phyloP scores from a whole-genome alignment of 2,888 invertebrate species.

The Tineola bisselliella region DNA sequence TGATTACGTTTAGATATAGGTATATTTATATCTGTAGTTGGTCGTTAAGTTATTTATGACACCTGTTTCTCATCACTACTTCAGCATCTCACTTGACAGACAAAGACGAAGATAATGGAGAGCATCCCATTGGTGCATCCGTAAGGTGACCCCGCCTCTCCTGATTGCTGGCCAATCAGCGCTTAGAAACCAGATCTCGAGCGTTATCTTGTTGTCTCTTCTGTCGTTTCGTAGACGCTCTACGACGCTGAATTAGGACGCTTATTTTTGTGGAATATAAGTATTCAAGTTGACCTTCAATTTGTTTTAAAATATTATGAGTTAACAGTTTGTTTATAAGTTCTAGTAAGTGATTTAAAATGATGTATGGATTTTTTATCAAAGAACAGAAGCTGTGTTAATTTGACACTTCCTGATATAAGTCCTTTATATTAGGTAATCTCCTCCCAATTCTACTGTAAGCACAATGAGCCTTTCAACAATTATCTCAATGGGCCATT shows the following conservation, averaged over 20 bases:
- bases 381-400: background rate
- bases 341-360: too few species aligned
- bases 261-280: slow-evolving; percentile 49
- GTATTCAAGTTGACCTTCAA: background rate
- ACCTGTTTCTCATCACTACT: slow-evolving; percentile 5
- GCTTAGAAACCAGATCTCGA: slow-evolving; percentile 64
- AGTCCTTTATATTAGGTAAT: background rate
- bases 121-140: slow-evolving; percentile 71
- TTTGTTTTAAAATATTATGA: background rate
- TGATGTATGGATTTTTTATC: background rate
- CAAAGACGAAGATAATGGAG: slow-evolving; percentile 66
- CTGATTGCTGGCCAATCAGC: slow-evolving; percentile 44
- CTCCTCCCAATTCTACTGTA: background rate
- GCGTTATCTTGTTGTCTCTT: slow-evolving; percentile 66
- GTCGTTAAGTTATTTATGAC: background rate
- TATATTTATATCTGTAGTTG: background rate
- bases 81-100: slow-evolving; percentile 43
- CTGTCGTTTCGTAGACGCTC: slow-evolving; percentile 34
- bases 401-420: background rate
- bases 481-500: background rate
- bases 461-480: background rate
- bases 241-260: slow-evolving; percentile 28
- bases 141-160: slow-evolving; percentile 53
- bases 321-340: too few species aligned
- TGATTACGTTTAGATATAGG: background rate